Conservation (phyloP, 2,888 invertebrate species). For the Eupithecia vulgata region DNA sequence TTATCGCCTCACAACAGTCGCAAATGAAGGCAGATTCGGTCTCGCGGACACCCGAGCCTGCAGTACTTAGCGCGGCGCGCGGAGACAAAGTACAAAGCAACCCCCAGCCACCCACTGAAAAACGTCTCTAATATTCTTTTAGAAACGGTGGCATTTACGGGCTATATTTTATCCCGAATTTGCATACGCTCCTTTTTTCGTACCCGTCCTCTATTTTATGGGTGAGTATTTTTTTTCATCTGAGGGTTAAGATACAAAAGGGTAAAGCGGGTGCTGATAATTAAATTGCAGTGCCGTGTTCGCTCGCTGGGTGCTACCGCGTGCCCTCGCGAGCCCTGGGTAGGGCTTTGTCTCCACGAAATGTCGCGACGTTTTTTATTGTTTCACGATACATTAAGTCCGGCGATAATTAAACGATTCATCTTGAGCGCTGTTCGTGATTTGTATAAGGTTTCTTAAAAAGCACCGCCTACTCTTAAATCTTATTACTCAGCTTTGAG, state of each 20-base stretch:
- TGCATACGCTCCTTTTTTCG: slow-evolving; percentile 85
- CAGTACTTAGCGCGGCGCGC: slow-evolving; percentile 80
- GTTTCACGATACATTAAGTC: slow-evolving; percentile 66
- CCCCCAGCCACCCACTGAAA: slow-evolving; percentile 84
- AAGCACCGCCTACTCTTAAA: background rate
- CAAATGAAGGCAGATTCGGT: slow-evolving; percentile 78
- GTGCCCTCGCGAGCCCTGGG: background rate
- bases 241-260: slow-evolving; percentile 85
- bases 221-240: slow-evolving; percentile 83
- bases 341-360: slow-evolving; percentile 33
- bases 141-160: slow-evolving; percentile 86
- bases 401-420: slow-evolving; percentile 64
- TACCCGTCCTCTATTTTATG: slow-evolving; percentile 84
- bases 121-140: slow-evolving; percentile 86
- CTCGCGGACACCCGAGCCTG: slow-evolving; percentile 76
- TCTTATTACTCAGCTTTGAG: background rate
- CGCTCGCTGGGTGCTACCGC: slow-evolving; percentile 24
- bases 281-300: slow-evolving; percentile 80
- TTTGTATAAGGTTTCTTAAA: slow-evolving; percentile 43
- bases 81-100: slow-evolving; percentile 83
- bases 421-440: slow-evolving; percentile 50
- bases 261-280: slow-evolving; percentile 83
- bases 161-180: slow-evolving; percentile 86
- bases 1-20: slow-evolving; percentile 78
- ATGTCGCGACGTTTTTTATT: slow-evolving; percentile 47